Evolutionary conservation across 2,888 invertebrate species (phyloP), one percentile per base, ranked within the genome.

Genomic region (Agrotis exclamationis): DNA sequence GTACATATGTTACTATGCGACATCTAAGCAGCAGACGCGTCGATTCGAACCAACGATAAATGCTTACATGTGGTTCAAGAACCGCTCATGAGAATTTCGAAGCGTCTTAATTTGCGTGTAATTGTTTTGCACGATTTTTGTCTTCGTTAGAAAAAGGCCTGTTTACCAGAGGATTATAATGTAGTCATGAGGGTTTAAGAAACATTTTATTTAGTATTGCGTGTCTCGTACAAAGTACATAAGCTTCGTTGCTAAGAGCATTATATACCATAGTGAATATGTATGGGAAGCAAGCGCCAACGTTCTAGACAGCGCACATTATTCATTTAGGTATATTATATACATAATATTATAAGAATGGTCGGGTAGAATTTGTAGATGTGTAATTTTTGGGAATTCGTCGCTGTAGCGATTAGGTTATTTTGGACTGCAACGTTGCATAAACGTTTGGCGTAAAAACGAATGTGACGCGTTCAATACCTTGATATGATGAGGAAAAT

Each of bases 1-100:
- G 72, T 66, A 65, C n/a, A n/a, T 73, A 72, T 66, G 86, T 82
- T 84, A 82, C 85, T 86, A 83, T 83, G 81, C 77, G 64, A 72
- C 78, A 70, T 59, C 58, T 77, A 67, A 59, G 70, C 56, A 66
- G 24, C 39, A 67, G 50, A 57, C 58, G 54, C 24, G 58, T 20
- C 33, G 50, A 50, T 82, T 28, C 14, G 50, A 70, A 66, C 62
- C 51, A 62, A 79, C 63, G 54, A 67, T 56, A 66, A 60, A 66
- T 47, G 50, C 22, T 62, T 64, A 64, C 50, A 54, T 76, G 66
- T 53, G 48, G 70, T 69, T 63, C 44, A 63, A 63, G 54, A 79
- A 54, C 50, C 50, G 63, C 59, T 60, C 3, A 59, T 18, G 22
- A 45, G 47, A 51, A 65, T 65, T 65, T 48, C 45, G n/a, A 54